Conservation (phyloP, 2,113 vertebrate genomes). For the Prochilodus magdalenae region DNA sequence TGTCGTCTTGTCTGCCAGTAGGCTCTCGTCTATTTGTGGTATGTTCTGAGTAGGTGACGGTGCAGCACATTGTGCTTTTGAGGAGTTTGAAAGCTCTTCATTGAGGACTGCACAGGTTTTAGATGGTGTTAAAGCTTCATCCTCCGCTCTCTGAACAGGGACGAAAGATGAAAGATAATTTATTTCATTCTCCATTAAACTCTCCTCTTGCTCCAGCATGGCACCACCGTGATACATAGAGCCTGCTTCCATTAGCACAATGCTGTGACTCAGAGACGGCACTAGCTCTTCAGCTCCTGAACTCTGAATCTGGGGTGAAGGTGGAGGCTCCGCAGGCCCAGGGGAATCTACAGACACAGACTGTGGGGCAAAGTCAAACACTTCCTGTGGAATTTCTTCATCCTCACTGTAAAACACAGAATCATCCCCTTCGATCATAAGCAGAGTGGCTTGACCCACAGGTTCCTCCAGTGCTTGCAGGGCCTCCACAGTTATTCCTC, state of each 20-base stretch:
- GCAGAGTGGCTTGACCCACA: slow-evolving; percentile 40
- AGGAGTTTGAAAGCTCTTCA: slow-evolving; percentile 22
- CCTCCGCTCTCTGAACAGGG: not conserved
- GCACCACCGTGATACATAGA: not conserved
- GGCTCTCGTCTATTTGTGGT: not conserved
- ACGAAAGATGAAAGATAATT: slow-evolving; percentile 12
- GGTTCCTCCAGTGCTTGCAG: slow-evolving; percentile 39
- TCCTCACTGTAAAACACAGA: slow-evolving; percentile 72
- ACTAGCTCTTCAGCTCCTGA: slow-evolving; percentile 24
- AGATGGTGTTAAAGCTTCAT: not conserved
- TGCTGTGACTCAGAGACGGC: not conserved
- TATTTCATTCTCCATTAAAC: not conserved
- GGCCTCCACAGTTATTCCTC: slow-evolving; percentile 49
- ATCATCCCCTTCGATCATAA: slow-evolving; percentile 70
- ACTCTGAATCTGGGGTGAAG: not conserved
- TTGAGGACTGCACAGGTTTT: not conserved
- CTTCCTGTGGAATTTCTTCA: slow-evolving; percentile 54
- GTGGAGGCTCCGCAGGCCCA: not conserved
- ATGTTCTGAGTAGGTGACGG: not conserved
- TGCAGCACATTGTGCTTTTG: not conserved
- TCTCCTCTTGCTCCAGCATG: not conserved
- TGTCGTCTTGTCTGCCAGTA: not conserved
- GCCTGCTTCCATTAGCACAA: not conserved
- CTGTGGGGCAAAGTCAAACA: not conserved
- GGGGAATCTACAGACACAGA: not conserved